Base-by-base conservation (phyloP, 2,888 invertebrate genomes). In the Melangyna quadrimaculata region DNA sequence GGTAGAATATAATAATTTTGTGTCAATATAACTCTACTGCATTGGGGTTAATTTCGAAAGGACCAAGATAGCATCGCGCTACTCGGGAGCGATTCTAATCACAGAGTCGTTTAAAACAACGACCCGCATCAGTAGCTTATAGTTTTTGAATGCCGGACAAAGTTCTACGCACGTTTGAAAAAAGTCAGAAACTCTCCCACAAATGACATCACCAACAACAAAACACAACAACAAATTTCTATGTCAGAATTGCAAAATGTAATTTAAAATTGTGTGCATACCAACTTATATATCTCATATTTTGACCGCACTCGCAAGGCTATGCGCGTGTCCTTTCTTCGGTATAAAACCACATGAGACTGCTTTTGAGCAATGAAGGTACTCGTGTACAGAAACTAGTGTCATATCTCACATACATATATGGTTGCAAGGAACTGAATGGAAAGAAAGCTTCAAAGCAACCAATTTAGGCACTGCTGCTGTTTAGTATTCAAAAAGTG, bases 401-500 rank as follows among this genome's bases (percentile, higher is more conserved):
- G n/a, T 40, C 51, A 48, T 35, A 19, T n/a, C 9, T 32, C 5
- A 32, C 32, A 9, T 40, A 40, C 6, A 0, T 37, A 37, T 40
- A 6, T 40, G 17, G 27, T 19, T n/a, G 27, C 35, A 24, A 27
- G 32, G 40, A 35, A 35, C 48, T 14, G 32, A 10, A 53, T 10
- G 24, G 19, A 22, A 48, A 51, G 24, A 48, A 43, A 40, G 8
- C 17, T 48, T 27, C 48, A 43, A 72, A 22, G 45, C 19, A 14
- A 22, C 65, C 19, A 14, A 17, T 48, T 45, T 48, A 37, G 29
- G 57, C 45, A 57, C 19, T 24, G 35, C 51, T 75, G 73, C 48
- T 73, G 57, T 74, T 84, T 84, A 75, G 77, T 77, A 84, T 84
- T 80, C 84, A 80, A 77, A 84, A 84, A 77, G 72, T 80, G 80